Base-by-base conservation (phyloP, 2,113 vertebrate species). In the Pachyramphus minor region DNA sequence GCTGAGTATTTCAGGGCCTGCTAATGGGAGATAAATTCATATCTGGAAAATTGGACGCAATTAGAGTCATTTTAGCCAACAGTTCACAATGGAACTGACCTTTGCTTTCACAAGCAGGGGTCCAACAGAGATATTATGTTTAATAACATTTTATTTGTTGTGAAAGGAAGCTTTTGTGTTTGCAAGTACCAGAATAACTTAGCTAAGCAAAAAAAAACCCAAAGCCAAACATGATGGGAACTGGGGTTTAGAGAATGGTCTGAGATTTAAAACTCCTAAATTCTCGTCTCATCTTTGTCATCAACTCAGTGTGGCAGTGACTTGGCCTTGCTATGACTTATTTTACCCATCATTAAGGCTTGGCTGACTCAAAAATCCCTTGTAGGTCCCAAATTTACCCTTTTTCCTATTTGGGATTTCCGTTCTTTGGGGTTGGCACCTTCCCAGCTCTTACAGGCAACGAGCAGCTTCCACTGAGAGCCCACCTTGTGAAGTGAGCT, bases 51-150 rank as follows among this genome's bases (percentile, higher is more conserved):
- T 85, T 66, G 68, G 80, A 74, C 63, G 72, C 89, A 89, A 91
- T 68, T 82, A 93, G 71, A 94, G 72, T 24, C 8, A 75, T 90
- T 94, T 90, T 71, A 84, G 50, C 41, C 41, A 42, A 31, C 17
- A 68, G 78, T 83, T 93, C 71, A 30, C 87, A 39, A 66, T 25
- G 22, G 62, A 49, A 12, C 76, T 77, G 52, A 83, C 94, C 95
- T 98, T 92, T 89, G 89, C 79, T 84, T 96, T 69, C 80, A 30
- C 80, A 87, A 12, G 37, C 49, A 89, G 87, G 62, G 69, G 87
- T 64, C 77, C 45, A 52, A 2, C 44, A 68, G 30, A 47, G 44
- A 60, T 60, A 81, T 37, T 56, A 44, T 11, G 44, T 4, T 83
- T 78, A 47, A 25, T 74, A 39, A 80, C 67, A 37, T 82, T 89